Percentiles rank a stretch among this genome's conserved stretches.
Evolutionary conservation across 2,113 vertebrate genomes (phyloP).

Genomic region (Tragelaphus buxtoni): DNA sequence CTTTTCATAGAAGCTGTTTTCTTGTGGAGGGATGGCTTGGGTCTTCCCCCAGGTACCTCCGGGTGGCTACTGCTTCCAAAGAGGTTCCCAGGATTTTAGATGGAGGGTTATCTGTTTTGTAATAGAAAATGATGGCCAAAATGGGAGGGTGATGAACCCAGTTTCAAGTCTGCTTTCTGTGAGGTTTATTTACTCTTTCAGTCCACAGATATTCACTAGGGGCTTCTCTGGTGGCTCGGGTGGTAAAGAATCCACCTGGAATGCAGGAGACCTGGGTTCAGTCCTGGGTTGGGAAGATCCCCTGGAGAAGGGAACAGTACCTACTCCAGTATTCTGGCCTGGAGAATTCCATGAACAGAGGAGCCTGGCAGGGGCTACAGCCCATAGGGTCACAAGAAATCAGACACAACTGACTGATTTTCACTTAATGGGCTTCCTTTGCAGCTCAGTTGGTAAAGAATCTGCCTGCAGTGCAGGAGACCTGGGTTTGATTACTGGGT

Average conservation of each 20-base stretch:
- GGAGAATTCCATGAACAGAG: not conserved
- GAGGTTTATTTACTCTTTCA: not conserved
- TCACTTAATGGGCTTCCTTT: not conserved
- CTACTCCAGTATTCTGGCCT: not conserved
- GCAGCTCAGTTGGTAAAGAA: not conserved
- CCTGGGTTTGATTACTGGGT: not conserved
- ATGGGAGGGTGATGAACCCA: not conserved
- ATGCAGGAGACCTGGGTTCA: not conserved
- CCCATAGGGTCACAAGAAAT: not conserved
- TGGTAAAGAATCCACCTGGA: not conserved
- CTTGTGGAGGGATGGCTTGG: not conserved
- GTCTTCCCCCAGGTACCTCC: not conserved
- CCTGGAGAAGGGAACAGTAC: not conserved
- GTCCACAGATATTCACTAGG: not conserved
- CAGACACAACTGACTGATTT: not conserved
- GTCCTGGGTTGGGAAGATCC: not conserved
- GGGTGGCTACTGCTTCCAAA: not conserved
- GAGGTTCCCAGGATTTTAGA: not conserved
- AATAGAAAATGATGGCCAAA: not conserved
- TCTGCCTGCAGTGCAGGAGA: not conserved
- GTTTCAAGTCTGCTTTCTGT: not conserved
- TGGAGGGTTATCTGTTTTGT: not conserved
- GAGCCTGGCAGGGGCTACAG: not conserved
- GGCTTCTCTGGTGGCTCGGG: not conserved
- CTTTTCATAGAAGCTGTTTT: not conserved